Percentiles rank a stretch among this genome's conserved stretches.
These are phyloP conservation scores for honey bee (Apis mellifera) DNA, from an alignment of 1,140 invertebrate genomes.

Conservation along the genomic window DNA sequence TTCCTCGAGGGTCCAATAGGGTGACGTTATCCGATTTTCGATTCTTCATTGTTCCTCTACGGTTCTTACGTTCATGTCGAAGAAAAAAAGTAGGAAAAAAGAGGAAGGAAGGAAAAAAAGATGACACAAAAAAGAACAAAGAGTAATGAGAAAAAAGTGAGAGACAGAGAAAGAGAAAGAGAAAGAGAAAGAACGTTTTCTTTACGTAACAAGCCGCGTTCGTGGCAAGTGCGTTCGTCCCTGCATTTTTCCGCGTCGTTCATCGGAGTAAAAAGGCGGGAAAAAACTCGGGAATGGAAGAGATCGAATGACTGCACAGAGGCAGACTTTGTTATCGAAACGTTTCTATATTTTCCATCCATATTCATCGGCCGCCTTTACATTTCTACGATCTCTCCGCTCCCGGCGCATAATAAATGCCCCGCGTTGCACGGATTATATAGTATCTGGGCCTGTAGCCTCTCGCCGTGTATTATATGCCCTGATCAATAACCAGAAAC, in stretches of 20 bases:
- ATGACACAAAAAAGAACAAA: too few relatives aligned
- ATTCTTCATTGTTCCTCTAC: too few relatives aligned
- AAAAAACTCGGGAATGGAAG: slow-evolving; percentile 2
- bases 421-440: slow-evolving; percentile 23
- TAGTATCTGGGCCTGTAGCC: neutral
- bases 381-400: neutral
- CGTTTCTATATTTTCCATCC: slow-evolving; percentile 35
- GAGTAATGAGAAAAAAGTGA: neutral
- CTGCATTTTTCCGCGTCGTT: slow-evolving; percentile 30
- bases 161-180: neutral
- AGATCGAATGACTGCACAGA: slow-evolving; percentile 19
- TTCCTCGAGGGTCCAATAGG: too few relatives aligned
- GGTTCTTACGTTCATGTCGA: too few relatives aligned
- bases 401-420: slow-evolving; percentile 16
- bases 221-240: neutral
- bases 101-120: too few relatives aligned
- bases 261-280: neutral
- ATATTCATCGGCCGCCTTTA: slow-evolving; percentile 42
- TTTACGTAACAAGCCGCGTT: slow-evolving; percentile 28
- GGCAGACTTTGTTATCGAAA: slow-evolving; percentile 41
- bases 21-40: too few relatives aligned
- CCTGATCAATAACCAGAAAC: slow-evolving; percentile 23
- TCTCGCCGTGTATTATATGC: neutral
- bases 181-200: neutral
- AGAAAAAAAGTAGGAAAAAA: too few relatives aligned